These are phyloP conservation scores for Pocillopora grandis DNA, from an alignment of 92 coral and sea anemone species.

Conservation along the genomic window DNA sequence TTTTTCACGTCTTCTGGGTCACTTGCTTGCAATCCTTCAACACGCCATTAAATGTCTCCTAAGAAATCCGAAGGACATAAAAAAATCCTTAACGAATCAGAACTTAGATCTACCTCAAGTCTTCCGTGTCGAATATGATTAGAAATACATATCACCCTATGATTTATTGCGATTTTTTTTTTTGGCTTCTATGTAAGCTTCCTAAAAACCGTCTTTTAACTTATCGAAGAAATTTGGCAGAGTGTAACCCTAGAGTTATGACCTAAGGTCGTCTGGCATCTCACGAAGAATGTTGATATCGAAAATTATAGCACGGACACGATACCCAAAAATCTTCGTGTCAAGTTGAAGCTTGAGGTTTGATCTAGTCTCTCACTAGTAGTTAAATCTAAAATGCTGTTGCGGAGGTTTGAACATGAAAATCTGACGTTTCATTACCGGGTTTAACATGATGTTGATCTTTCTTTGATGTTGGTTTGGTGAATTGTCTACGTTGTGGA, in stretches of 20 bases:
- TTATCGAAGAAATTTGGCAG: slow-evolving; percentile 3
- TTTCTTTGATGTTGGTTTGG: neutral
- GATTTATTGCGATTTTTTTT: neutral
- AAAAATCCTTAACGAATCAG: neutral
- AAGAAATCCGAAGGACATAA: neutral
- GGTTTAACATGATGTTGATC: neutral
- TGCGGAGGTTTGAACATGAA: neutral
- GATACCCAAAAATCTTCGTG: neutral
- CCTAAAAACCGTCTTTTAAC: slow-evolving; percentile 4
- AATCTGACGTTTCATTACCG: too few species aligned
- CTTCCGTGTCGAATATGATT: neutral
- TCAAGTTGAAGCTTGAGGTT: neutral
- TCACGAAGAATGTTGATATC: slow-evolving; percentile 40
- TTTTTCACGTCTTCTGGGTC: slow-evolving; percentile 7
- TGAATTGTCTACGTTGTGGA: slow-evolving; percentile 5
- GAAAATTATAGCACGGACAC: slow-evolving; percentile 37
- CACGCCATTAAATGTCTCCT: slow-evolving; percentile 17
- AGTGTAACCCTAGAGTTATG: slow-evolving; percentile 11
- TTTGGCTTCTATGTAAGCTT: too few species aligned
- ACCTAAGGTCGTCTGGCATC: slow-evolving; percentile 35
- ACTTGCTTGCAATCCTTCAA: slow-evolving; percentile 10
- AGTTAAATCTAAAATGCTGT: neutral
- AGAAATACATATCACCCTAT: neutral
- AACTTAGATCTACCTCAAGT: slow-evolving; percentile 3
- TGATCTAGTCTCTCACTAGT: neutral